Evolutionary conservation across 2,113 vertebrate genomes (phyloP).

Genomic region (Kryptolebias marmoratus): DNA sequence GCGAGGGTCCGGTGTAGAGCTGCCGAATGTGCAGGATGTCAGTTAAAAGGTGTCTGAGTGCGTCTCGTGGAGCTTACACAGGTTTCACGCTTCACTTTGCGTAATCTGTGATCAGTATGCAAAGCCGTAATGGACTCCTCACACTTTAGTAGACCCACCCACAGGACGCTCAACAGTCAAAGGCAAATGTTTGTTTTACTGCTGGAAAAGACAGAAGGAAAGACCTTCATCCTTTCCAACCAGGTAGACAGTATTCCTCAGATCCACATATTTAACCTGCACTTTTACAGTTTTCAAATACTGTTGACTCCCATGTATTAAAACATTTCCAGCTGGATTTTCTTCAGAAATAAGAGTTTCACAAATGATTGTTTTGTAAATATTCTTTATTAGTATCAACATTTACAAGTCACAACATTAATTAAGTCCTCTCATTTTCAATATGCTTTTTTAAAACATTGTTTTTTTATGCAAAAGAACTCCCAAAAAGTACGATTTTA

Average conservation of each 20-base stretch:
- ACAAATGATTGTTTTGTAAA: too few relatives aligned
- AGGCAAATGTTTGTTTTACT: background rate
- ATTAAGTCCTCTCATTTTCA: too few relatives aligned
- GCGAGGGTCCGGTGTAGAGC: background rate
- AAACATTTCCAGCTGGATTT: too few relatives aligned
- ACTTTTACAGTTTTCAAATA: background rate
- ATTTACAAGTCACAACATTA: too few relatives aligned
- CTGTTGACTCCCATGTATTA: too few relatives aligned
- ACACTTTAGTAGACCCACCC: conserved; percentile 21
- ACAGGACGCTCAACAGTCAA: conserved; percentile 2
- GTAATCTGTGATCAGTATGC: conserved; percentile 66
- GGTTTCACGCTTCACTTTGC: conserved; percentile 19
- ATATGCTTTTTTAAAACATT: too few relatives aligned
- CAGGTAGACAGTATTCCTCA: background rate
- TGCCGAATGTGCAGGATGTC: background rate
- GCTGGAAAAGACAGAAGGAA: background rate
- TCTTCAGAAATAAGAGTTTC: too few relatives aligned
- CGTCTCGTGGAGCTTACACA: conserved; percentile 4
- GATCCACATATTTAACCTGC: background rate
- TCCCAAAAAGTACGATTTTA: background rate
- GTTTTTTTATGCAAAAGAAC: too few relatives aligned
- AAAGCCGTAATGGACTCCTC: conserved; percentile 45
- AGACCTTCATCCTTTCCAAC: background rate
- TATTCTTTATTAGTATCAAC: too few relatives aligned
- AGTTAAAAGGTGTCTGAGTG: background rate